Evolutionary conservation across 2,113 vertebrate genomes (phyloP).

Genomic region (Antechinus stuartii): DNA sequence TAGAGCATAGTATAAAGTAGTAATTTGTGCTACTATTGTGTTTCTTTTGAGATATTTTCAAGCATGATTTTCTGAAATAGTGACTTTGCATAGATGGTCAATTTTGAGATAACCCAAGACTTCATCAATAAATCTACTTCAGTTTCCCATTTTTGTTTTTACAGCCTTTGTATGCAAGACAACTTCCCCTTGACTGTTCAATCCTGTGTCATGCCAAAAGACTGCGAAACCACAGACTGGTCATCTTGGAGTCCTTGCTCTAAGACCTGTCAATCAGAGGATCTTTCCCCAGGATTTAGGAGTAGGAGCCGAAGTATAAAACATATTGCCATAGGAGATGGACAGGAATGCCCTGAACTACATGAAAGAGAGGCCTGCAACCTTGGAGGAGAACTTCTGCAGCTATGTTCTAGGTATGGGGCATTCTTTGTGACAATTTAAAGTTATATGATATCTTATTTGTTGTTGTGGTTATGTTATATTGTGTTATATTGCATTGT

Average conservation of each 20-base stretch:
- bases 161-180: slow-evolving; percentile 91
- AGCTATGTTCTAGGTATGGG: slow-evolving; percentile 92
- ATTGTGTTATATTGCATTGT: neutral
- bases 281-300: slow-evolving; percentile 88
- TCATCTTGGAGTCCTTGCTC: slow-evolving; percentile 93
- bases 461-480: neutral
- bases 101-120: neutral
- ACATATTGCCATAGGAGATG: slow-evolving; percentile 84
- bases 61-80: neutral
- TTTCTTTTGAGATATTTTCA: neutral
- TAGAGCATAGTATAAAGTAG: neutral
- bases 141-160: slow-evolving; percentile 8
- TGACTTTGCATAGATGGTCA: neutral
- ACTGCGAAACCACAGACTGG: slow-evolving; percentile 92
- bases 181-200: slow-evolving; percentile 87
- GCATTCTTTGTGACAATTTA: neutral
- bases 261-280: slow-evolving; percentile 88
- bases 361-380: slow-evolving; percentile 93
- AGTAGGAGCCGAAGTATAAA: slow-evolving; percentile 87
- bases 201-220: slow-evolving; percentile 90
- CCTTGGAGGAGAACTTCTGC: slow-evolving; percentile 85
- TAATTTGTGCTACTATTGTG: neutral
- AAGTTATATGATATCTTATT: neutral
- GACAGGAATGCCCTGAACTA: slow-evolving; percentile 88
- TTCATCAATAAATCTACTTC: neutral